Evolutionary conservation across 2,888 invertebrate genomes (phyloP).

Genomic region (Melanargia galathea): DNA sequence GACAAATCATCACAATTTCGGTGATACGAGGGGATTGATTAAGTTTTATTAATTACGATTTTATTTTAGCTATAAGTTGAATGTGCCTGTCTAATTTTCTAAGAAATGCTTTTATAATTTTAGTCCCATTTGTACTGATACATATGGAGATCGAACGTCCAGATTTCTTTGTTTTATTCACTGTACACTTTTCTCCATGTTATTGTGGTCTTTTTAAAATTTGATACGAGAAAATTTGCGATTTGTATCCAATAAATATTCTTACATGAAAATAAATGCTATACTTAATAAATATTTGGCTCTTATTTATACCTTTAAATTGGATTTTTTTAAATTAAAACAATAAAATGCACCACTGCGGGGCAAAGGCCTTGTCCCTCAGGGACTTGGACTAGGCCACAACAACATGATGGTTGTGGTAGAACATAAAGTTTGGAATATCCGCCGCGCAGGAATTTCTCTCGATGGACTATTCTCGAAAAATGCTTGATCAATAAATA

Average conservation of each 20-base stretch:
- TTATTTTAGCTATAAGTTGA: slow-evolving; percentile 64
- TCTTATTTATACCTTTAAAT: slow-evolving; percentile 22
- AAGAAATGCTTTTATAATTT: slow-evolving; percentile 42
- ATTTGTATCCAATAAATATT: slow-evolving; percentile 76
- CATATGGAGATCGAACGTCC: slow-evolving; percentile 45
- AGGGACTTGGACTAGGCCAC: too few species aligned
- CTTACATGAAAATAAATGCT: slow-evolving; percentile 76
- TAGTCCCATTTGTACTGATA: slow-evolving; percentile 47
- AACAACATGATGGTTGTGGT: too few species aligned
- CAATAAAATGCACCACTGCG: neutral
- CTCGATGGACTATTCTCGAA: too few species aligned
- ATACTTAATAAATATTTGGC: slow-evolving; percentile 55
- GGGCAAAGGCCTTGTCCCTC: too few species aligned
- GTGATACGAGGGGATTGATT: slow-evolving; percentile 69
- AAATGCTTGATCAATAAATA: too few species aligned
- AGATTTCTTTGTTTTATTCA: slow-evolving; percentile 62
- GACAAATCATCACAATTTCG: slow-evolving; percentile 66
- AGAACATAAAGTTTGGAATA: too few species aligned
- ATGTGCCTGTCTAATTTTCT: slow-evolving; percentile 66
- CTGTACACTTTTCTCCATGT: slow-evolving; percentile 71
- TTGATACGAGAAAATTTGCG: slow-evolving; percentile 71
- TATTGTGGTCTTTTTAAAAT: slow-evolving; percentile 73
- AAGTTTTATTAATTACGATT: slow-evolving; percentile 62
- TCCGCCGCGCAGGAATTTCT: too few species aligned
- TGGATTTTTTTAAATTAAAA: neutral